Base-by-base conservation (phyloP, 2,888 invertebrate genomes). In the Aquatica leii region DNA sequence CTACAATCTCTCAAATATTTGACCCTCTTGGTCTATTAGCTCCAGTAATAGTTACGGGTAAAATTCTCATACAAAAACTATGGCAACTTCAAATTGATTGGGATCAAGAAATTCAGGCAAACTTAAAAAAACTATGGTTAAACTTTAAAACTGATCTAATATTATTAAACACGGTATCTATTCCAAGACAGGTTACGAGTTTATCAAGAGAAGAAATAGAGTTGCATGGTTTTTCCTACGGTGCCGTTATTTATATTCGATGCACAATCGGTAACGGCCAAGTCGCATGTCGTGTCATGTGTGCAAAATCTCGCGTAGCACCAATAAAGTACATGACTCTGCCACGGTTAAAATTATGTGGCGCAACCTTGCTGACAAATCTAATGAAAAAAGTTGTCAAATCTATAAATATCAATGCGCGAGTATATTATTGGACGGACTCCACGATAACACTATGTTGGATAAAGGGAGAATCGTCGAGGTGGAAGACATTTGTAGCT, bases 341-440 rank as follows among this genome's bases (percentile, higher is more conserved):
- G 31, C 68, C 67, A 2, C 24, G 65, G 35, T 46, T 68, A n/a
- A 66, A 68, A 41, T 24, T 69, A 8, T 69, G 57, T 52, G 62
- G 68, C 21, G 67, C 61, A 4, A 20, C 41, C 11, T 11, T 48
- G 1, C 35, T 56, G 12, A n/a, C 56, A 12, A 43, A 31, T 3
- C 35, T 56, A n/a, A 18, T 37, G 2, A 9, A 51, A 31, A 51
- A 34, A 9, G n/a, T 14, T 1, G 1, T 6, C 1, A 15, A 20
- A 4, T 24, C 50, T 37, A 8, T 53, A 11, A 37, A 6, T 18
- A 18, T 53, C n/a, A 11, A 37, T 8, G 3, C 9, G 11, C 34
- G 18, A 11, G 2, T 11, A 1, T 53, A 15, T 15, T 20, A 17
- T 14, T 53, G 37, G 37, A 18, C 53, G 12, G 53, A 53, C 18